These are phyloP conservation scores for Ammodytes marinus DNA, from an alignment of 2,113 vertebrate species.

Conservation along the genomic window DNA sequence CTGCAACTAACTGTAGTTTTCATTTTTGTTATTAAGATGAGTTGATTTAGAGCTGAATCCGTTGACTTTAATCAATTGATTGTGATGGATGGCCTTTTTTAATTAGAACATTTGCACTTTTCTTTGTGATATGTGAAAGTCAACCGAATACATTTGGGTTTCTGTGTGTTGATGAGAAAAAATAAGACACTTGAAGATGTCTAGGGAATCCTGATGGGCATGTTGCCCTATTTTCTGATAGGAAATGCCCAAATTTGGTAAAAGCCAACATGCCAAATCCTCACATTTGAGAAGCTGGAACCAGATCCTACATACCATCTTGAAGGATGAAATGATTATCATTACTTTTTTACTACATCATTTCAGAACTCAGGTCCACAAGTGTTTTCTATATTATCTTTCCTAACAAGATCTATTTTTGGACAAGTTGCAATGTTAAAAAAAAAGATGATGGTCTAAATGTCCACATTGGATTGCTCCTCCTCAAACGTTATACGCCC, in stretches of 20 bases:
- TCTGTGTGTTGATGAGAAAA: neutral
- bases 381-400: neutral
- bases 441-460: conserved; percentile 6
- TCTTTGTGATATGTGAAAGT: neutral
- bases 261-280: neutral
- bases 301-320: neutral
- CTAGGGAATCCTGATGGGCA: neutral
- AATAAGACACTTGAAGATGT: conserved; percentile 6
- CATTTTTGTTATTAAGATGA: conserved; percentile 2
- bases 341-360: neutral
- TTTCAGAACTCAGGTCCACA: neutral
- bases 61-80: neutral
- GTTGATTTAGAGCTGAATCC: conserved; percentile 15
- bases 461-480: conserved; percentile 38
- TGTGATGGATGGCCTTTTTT: neutral
- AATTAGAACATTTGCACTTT: neutral
- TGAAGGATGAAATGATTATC: neutral
- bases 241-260: neutral
- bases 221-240: neutral
- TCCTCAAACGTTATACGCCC: conserved; percentile 27
- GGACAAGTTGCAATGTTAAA: neutral
- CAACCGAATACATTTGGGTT: neutral
- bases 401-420: conserved; percentile 22
- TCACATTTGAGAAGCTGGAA: neutral
- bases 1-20: neutral